Base-by-base conservation (phyloP, 2,797 vertebrate species). In the Pyrocephalus nanus region DNA sequence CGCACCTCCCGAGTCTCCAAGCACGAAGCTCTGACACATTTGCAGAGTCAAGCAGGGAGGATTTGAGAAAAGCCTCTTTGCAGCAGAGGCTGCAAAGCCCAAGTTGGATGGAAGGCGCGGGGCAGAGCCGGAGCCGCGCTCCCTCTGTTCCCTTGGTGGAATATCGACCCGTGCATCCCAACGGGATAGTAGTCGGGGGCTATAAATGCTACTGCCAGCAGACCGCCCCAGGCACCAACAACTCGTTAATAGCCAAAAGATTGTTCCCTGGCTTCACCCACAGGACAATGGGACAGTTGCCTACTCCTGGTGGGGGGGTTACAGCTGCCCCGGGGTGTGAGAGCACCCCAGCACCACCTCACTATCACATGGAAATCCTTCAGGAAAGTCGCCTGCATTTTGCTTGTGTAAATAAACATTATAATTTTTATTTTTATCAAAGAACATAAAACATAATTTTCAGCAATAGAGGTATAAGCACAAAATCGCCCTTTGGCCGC, bases 401-500 rank as follows among this genome's bases (percentile, higher is more conserved):
- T 11, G 38, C 26, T 58, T 30, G 0, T 8, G 3, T 7, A 43
- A 26, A 7, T 7, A 34, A 34, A 30, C 8, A 25, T 10, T 3
- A 7, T 12, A 3, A 9, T 43, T 43, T 43, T 9, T 9, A 15
- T 30, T 34, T n/a, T n/a, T 8, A 21, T 22, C 14, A 21, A 22
- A 58, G 17, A 42, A 20, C 1, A 7, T 1, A 3, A 10, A 12
- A 4, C 8, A 1, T 3, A 4, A 2, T 23, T 23, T 0, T 25
- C 34, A 15, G 27, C 50, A 54, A 5, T 1, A 2, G 19, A 14
- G 1, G 9, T 4, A 2, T 2, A 4, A 36, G 8, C 22, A 55
- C 45, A 30, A 30, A 38, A 6, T 3, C 0, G 0, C 23, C 4
- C 25, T 2, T 1, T 0, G 5, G 2, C 6, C 58, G 4, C 1